These are phyloP conservation scores for Cynocephalus volans DNA, from an alignment of 2,113 vertebrate species.

Conservation along the genomic window DNA sequence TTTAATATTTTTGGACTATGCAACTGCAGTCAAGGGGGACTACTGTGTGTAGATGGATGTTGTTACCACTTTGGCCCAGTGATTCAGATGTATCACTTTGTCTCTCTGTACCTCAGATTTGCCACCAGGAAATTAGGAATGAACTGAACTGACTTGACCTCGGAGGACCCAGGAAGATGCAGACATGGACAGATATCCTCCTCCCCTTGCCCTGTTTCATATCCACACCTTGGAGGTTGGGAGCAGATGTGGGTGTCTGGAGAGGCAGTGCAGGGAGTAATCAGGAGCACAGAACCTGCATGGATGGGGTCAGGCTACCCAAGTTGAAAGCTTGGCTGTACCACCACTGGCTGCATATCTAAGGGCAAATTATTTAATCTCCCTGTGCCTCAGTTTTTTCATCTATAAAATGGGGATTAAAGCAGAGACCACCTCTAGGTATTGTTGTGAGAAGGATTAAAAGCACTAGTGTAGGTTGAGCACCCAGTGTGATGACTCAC, in stretches of 20 bases:
- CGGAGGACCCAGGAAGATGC: neutral
- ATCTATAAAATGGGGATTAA: neutral
- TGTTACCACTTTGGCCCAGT: neutral
- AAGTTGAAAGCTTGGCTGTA: neutral
- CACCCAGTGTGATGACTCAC: accelerated
- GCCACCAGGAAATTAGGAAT: neutral
- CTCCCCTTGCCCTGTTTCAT: neutral
- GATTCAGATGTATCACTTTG: neutral
- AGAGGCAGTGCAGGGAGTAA: neutral
- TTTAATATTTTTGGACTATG: too few relatives aligned
- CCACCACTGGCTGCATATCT: neutral
- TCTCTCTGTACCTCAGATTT: neutral
- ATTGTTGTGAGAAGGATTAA: neutral
- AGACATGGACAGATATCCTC: neutral
- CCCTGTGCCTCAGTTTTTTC: neutral
- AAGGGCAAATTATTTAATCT: neutral
- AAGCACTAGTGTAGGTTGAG: neutral
- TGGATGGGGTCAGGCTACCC: neutral
- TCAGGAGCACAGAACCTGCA: neutral
- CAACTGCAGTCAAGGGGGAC: too few relatives aligned
- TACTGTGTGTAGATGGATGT: neutral
- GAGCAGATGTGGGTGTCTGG: neutral
- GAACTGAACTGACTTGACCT: neutral
- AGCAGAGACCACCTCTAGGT: neutral
- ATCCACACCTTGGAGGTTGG: neutral